Base-by-base conservation (phyloP, 53 echinoderm and acorn worm genomes). In the Temnopleurus reevesii region DNA sequence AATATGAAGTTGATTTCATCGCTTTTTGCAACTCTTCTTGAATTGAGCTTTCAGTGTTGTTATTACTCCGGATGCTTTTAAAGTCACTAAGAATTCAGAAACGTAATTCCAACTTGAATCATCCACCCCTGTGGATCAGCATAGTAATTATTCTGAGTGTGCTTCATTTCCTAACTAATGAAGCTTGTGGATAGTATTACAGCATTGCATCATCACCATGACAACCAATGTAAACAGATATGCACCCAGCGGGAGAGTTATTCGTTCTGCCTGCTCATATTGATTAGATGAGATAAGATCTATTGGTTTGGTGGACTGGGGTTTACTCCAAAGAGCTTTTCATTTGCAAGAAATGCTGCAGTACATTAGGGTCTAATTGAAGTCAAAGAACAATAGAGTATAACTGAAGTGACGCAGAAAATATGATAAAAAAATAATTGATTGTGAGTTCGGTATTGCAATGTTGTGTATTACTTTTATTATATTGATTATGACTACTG, bases 181-280 rank as follows among this genome's bases (percentile, higher is more conserved):
- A 71, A 19, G 36, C 36, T 8, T 43, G 71, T 19, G 71, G 18
- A 41, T 71, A 71, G 41, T 71, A 71, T 71, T 71, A 71, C 71
- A 71, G 5, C 31, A 49, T 49, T 4, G 51, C 80, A 46, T 49
- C 80, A 51, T 80, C 18, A 17, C 80, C 15, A 51, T 80, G 80
- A 17, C 80, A 80, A 80, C 80, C 80, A 49, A 15, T 80, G 80
- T 80, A 80, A 80, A 80, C 47, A 80, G 53, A 80, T 80, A 80
- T n/a, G 3, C 80, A 29, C 46, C 80, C 80, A 12, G 30, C 19
- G 34, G 80, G 30, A 49, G 35, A 51, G 43, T 17, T 80, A 12
- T 26, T 12, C 53, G 23, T 80, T 47, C 38, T 71, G 71, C 41
- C 1, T 0, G 7, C n/a, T 71, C 26, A 41, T 71, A 71, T 71